These are phyloP conservation scores for Heteromurus nitidus DNA, from an alignment of 2,888 invertebrate species.

Conservation along the genomic window DNA sequence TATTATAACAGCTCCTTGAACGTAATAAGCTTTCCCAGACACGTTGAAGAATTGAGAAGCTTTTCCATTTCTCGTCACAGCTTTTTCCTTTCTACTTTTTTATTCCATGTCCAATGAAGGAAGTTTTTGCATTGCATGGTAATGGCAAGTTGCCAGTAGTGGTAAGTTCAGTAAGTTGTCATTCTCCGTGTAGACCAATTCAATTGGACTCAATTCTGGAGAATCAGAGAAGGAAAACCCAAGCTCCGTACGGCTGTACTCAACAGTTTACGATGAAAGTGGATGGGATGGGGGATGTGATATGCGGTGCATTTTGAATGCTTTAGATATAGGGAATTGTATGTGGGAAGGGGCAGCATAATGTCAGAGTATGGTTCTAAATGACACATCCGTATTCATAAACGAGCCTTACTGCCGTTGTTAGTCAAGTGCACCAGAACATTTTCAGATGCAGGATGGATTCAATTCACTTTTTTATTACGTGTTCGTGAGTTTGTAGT, in stretches of 20 bases:
- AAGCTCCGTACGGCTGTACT: not conserved
- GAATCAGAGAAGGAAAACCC: slow-evolving; percentile 34
- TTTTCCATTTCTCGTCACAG: slow-evolving; percentile 23
- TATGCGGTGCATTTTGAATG: slow-evolving; percentile 18
- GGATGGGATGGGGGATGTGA: not conserved
- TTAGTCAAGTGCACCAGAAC: slow-evolving; percentile 4
- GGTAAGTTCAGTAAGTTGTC: slow-evolving; percentile 40
- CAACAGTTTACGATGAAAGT: not conserved
- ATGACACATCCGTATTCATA: slow-evolving; percentile 46
- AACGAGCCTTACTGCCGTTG: slow-evolving; percentile 6
- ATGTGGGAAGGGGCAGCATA: not conserved
- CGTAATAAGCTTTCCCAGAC: slow-evolving; percentile 9
- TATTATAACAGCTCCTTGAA: not conserved
- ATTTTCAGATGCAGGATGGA: slow-evolving; percentile 15
- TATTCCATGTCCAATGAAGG: not conserved
- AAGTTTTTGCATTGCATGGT: slow-evolving; percentile 21
- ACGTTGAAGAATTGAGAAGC: not conserved
- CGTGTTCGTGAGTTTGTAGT: slow-evolving; percentile 7
- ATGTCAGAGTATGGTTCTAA: slow-evolving; percentile 7
- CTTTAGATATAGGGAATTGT: not conserved
- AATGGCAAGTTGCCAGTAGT: slow-evolving; percentile 53
- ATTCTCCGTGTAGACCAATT: slow-evolving; percentile 47
- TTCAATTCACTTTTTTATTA: slow-evolving; percentile 54
- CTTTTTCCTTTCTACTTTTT: not conserved
- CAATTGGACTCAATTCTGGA: slow-evolving; percentile 50